Evolutionary conservation across 2,797 vertebrate species (phyloP).

Genomic region (Threskiornis aethiopicus): DNA sequence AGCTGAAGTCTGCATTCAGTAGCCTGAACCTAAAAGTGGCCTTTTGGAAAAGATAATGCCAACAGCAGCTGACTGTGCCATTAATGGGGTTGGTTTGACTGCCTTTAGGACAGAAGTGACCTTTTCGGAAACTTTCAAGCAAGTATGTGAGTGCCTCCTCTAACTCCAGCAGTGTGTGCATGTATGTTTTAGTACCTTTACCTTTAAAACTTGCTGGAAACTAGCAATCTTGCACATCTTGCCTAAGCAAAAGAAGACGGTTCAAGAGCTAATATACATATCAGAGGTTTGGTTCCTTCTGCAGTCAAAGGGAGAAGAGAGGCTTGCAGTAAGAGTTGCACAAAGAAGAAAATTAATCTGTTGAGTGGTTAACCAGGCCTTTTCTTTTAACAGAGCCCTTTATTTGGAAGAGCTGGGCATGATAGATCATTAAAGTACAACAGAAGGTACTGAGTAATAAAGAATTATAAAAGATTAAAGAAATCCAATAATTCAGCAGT

Average conservation of each 20-base stretch:
- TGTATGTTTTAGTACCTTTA: not conserved
- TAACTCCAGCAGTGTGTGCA: not conserved
- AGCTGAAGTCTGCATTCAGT: not conserved
- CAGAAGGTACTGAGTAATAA: conserved; percentile 1
- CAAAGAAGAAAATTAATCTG: not conserved
- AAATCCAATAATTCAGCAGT: conserved; percentile 50
- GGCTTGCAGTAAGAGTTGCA: not conserved
- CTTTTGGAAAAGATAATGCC: conserved; percentile 40
- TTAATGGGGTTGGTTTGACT: conserved; percentile 16
- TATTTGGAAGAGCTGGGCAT: not conserved
- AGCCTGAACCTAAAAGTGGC: conserved; percentile 2
- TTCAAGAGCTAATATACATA: not conserved
- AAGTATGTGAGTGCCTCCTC: not conserved
- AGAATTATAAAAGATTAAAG: conserved; percentile 32
- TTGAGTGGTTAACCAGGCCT: not conserved
- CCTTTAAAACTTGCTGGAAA: conserved; percentile 1
- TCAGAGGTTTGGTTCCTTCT: not conserved
- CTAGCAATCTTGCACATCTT: not conserved
- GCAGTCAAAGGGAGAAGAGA: not conserved
- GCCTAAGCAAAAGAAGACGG: not conserved
- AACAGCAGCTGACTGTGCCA: not conserved
- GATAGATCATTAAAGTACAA: conserved; percentile 32
- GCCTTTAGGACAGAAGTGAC: conserved; percentile 50
- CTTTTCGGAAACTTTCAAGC: not conserved
- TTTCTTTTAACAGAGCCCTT: conserved; percentile 9